A percentile compares a stretch with the other conserved stretches of the same genome.
Evolutionary conservation across 1,140 invertebrate species (phyloP).

Genomic region (Papilio polyxenes): DNA sequence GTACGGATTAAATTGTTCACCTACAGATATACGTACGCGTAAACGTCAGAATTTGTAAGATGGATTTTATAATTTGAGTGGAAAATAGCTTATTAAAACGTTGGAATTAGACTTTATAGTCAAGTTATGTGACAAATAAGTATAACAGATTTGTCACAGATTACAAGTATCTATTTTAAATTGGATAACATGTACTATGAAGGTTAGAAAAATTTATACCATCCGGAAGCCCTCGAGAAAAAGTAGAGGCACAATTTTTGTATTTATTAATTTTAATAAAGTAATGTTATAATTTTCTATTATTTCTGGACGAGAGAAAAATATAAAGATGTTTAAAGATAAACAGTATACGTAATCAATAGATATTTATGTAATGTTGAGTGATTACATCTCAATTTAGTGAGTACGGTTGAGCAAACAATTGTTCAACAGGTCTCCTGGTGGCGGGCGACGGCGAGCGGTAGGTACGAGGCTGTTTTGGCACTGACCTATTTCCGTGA

Average conservation of each 20-base stretch:
- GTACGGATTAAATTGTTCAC: background rate
- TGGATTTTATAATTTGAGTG: background rate
- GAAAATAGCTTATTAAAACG: too few relatives aligned
- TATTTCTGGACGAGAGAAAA: background rate
- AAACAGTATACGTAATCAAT: background rate
- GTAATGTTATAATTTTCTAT: too few relatives aligned
- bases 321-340: background rate
- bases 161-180: too few relatives aligned
- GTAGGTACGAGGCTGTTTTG: slow-evolving; percentile 50
- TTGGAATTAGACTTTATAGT: too few relatives aligned
- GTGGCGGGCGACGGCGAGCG: slow-evolving; percentile 21
- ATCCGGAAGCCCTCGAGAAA: too few relatives aligned
- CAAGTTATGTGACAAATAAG: too few relatives aligned
- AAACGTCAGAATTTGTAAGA: background rate
- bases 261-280: too few relatives aligned
- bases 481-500: slow-evolving; percentile 56
- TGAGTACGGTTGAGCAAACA: slow-evolving; percentile 26
- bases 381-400: slow-evolving; percentile 26
- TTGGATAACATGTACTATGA: too few relatives aligned
- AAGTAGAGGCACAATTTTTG: too few relatives aligned
- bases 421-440: slow-evolving; percentile 53
- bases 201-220: too few relatives aligned
- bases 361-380: slow-evolving; percentile 5
- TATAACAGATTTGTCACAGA: too few relatives aligned
- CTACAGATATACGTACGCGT: background rate